phyloP scores from a whole-genome alignment of 2,113 vertebrate species.

The Clinocottus analis region DNA sequence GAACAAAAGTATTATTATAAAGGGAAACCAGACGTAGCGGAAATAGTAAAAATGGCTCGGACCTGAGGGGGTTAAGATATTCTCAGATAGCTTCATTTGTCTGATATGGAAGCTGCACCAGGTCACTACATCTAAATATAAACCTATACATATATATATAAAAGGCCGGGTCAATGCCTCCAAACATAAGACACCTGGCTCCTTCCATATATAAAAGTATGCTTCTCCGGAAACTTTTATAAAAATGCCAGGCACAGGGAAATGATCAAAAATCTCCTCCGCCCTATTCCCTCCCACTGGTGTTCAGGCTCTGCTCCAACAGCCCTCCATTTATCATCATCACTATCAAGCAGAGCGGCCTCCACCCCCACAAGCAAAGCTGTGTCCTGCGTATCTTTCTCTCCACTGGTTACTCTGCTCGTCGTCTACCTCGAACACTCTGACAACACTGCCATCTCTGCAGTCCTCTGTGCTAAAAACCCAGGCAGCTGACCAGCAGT shows the following conservation, averaged over 20 bases:
- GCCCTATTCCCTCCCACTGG: not conserved
- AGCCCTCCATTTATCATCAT: slow-evolving; percentile 46
- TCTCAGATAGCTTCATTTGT: not conserved
- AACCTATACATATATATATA: not conserved
- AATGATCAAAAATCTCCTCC: slow-evolving; percentile 1
- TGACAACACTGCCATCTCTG: not conserved
- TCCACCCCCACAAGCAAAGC: not conserved
- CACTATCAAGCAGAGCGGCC: slow-evolving; percentile 15
- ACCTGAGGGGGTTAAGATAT: not conserved
- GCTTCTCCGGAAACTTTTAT: not conserved
- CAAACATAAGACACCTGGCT: not conserved
- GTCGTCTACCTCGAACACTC: not conserved
- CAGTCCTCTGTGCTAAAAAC: slow-evolving; percentile 19
- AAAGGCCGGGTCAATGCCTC: not conserved
- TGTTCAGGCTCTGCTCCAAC: slow-evolving; percentile 6
- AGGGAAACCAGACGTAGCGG: no score
- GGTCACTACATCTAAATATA: not conserved
- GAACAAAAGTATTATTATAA: no score
- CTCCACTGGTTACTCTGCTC: not conserved
- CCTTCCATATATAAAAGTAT: not conserved
- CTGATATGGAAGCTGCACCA: not conserved
- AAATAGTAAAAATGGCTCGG: not conserved
- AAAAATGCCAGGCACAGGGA: slow-evolving; percentile 9
- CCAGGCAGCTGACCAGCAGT: slow-evolving; percentile 15
- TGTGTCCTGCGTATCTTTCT: not conserved